Evolutionary conservation across 2,113 vertebrate genomes (phyloP).

Genomic region (Centrocercus urophasianus): DNA sequence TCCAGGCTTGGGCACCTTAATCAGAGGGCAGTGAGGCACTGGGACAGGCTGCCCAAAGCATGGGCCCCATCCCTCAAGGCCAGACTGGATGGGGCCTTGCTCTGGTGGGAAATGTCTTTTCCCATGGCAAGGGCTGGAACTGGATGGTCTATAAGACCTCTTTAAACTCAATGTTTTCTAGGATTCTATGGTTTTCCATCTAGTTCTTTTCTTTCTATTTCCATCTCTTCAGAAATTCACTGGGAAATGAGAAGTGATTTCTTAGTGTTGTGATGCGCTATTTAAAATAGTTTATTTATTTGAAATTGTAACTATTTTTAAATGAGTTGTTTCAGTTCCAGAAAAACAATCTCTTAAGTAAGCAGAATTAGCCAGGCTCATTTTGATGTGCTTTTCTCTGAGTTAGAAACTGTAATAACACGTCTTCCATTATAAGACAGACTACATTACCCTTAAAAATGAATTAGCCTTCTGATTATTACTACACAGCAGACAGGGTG

Average conservation of each 20-base stretch:
- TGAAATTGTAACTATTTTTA: neutral
- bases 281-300: neutral
- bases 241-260: neutral
- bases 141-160: neutral
- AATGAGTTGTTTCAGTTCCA: neutral
- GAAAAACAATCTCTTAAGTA: neutral
- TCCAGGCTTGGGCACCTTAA: neutral
- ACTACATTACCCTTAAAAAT: conserved; percentile 35
- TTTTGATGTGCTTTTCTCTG: neutral
- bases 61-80: neutral
- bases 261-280: neutral
- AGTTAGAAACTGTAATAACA: conserved; percentile 18
- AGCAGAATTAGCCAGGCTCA: neutral
- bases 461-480: conserved; percentile 21
- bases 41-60: neutral
- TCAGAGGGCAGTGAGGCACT: neutral
- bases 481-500: conserved; percentile 32
- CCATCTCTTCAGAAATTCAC: neutral
- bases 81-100: neutral
- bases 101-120: neutral
- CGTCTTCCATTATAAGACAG: conserved; percentile 7
- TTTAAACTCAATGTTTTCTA: neutral
- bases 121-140: neutral
- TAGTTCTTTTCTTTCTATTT: neutral
- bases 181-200: neutral